A percentile compares a stretch with the other conserved stretches of the same genome.
phyloP scores from a whole-genome alignment of 2,113 vertebrate species.

The Bombycilla garrulus region DNA sequence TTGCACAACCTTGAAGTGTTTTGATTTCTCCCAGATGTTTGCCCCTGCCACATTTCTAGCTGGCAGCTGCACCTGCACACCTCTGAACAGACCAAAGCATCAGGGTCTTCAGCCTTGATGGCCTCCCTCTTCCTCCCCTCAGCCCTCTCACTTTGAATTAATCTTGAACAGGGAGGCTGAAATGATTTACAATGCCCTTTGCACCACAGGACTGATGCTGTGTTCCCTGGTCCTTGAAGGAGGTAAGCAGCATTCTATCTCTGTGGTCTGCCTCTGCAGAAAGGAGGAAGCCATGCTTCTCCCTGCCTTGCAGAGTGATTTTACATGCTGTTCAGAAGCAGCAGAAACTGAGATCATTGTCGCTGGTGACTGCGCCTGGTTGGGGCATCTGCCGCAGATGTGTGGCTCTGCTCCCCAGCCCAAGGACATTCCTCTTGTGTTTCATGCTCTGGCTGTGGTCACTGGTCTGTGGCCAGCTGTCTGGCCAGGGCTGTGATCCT shows the following conservation, averaged over 20 bases:
- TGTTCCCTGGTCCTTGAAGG: background rate
- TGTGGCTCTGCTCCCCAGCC: background rate
- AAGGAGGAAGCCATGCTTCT: constrained; percentile 2
- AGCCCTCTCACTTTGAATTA: background rate
- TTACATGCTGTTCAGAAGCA: background rate
- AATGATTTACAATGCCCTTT: rapidly evolving
- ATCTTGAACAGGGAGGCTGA: background rate
- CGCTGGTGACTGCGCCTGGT: background rate
- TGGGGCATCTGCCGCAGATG: background rate
- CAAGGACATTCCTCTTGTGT: constrained; percentile 42
- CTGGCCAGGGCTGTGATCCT: constrained; percentile 5
- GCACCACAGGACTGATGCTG: rapidly evolving
- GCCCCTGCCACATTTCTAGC: background rate
- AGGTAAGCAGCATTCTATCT: background rate
- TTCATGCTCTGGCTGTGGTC: background rate
- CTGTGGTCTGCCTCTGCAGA: constrained; percentile 3
- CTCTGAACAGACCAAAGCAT: background rate
- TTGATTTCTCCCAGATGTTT: background rate
- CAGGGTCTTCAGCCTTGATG: background rate
- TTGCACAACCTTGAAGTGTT: background rate
- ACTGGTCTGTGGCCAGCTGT: background rate
- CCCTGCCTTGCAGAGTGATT: background rate
- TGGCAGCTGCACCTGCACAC: background rate
- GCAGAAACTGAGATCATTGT: background rate
- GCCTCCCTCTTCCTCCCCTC: background rate